Percentiles rank a stretch among this genome's conserved stretches.
phyloP scores from a whole-genome alignment of 2,113 vertebrate species.

The Nycticebus coucang region DNA sequence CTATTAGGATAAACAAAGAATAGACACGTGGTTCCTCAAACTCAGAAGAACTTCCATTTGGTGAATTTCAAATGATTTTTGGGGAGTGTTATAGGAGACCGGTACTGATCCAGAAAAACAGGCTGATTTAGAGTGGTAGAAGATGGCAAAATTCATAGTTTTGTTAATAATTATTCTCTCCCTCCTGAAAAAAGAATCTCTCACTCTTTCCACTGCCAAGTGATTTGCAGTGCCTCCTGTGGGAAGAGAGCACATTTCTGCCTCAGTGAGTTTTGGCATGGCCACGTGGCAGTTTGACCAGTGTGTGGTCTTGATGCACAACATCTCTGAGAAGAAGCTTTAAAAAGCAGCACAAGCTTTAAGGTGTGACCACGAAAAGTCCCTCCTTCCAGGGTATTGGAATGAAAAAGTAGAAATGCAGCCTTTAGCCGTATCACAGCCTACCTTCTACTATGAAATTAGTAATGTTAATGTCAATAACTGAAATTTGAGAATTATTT shows the following conservation, averaged over 20 bases:
- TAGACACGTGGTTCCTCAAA: neutral
- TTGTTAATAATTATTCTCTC: neutral
- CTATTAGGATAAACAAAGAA: neutral
- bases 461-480: neutral
- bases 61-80: neutral
- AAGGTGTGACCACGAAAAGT: neutral
- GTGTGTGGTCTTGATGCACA: neutral
- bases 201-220: neutral
- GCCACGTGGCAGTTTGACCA: neutral
- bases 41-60: neutral
- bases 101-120: neutral
- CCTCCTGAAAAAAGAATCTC: neutral
- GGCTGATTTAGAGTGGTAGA: neutral
- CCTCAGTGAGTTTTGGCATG: neutral
- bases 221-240: neutral
- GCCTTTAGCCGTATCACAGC: neutral
- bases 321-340: neutral
- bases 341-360: neutral
- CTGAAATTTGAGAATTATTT: neutral
- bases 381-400: neutral
- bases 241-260: neutral
- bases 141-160: neutral
- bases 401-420: neutral
- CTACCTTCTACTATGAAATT: neutral
- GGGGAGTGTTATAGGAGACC: neutral